phyloP scores from a whole-genome alignment of 2,888 invertebrate species.

The Tricholauxania praeusta region DNA sequence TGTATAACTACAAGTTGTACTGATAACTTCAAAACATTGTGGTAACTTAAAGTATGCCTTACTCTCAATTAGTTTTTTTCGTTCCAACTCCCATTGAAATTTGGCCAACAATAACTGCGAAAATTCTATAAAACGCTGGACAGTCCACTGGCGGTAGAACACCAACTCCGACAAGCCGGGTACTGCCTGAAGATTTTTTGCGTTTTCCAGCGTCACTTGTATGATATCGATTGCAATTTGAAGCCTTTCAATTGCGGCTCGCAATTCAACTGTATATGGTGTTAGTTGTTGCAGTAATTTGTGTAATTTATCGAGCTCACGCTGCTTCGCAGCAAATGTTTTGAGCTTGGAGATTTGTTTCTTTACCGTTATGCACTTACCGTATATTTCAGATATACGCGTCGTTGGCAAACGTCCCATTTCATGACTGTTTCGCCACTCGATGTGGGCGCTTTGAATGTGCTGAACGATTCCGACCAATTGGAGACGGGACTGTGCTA shows the following conservation, averaged over 20 bases:
- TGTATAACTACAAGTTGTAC: no score
- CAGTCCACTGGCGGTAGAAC: slow-evolving; percentile 1
- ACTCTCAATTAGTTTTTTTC: slow-evolving; percentile 1
- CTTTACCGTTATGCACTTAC: neutral
- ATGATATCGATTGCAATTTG: neutral
- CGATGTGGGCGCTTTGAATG: neutral
- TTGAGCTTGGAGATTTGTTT: neutral
- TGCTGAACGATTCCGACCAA: neutral
- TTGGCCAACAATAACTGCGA: neutral
- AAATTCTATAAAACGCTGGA: neutral
- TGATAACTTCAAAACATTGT: no score
- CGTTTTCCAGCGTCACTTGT: neutral
- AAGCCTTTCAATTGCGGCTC: neutral
- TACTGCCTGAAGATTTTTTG: neutral
- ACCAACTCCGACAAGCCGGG: neutral
- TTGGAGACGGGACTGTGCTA: neutral
- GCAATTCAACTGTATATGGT: neutral
- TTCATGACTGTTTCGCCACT: neutral
- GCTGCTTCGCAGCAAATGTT: neutral
- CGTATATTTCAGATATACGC: neutral
- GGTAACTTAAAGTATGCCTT: neutral
- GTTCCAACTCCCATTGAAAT: neutral
- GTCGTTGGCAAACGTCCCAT: neutral
- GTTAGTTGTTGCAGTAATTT: neutral
- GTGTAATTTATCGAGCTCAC: neutral